A percentile compares a stretch with the other conserved stretches of the same genome.
phyloP scores from a whole-genome alignment of 2,113 vertebrate species.

The Ceyx margarethae region DNA sequence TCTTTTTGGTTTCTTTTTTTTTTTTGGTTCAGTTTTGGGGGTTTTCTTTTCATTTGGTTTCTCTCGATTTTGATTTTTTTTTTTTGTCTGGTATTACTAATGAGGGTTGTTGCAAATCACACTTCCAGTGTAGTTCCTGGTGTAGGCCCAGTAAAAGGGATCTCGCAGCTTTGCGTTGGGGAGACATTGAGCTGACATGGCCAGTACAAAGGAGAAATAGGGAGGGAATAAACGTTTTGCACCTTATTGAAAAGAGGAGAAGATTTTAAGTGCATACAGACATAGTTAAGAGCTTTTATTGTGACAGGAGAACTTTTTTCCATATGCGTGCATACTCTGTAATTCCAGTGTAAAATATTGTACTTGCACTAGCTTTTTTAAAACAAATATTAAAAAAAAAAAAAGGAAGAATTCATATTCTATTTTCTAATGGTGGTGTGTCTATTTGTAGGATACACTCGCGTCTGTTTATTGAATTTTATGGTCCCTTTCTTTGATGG shows the following conservation, averaged over 20 bases:
- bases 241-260: constrained; percentile 87
- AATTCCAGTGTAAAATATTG: constrained; percentile 97
- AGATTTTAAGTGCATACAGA: constrained; percentile 84
- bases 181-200: constrained; percentile 74
- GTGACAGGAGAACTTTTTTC: constrained; percentile 88
- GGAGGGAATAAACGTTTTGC: constrained; percentile 86
- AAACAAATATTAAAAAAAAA: constrained; percentile 85
- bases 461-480: constrained; percentile 95
- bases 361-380: constrained; percentile 98
- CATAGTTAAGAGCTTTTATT: constrained; percentile 89
- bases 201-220: constrained; percentile 82
- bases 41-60: no score
- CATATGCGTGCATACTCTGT: constrained; percentile 95
- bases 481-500: constrained; percentile 98
- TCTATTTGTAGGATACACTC: constrained; percentile 96
- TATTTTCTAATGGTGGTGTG: constrained; percentile 94
- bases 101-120: constrained; percentile 47
- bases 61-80: not conserved
- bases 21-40: not conserved
- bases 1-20: not conserved
- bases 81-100: not conserved
- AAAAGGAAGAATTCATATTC: constrained; percentile 93
- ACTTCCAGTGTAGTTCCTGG: constrained; percentile 65
- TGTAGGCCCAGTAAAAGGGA: constrained; percentile 73
- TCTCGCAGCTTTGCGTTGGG: constrained; percentile 71